Conservation (phyloP, 2,113 vertebrate genomes). For the Formicarius rufipectus region DNA sequence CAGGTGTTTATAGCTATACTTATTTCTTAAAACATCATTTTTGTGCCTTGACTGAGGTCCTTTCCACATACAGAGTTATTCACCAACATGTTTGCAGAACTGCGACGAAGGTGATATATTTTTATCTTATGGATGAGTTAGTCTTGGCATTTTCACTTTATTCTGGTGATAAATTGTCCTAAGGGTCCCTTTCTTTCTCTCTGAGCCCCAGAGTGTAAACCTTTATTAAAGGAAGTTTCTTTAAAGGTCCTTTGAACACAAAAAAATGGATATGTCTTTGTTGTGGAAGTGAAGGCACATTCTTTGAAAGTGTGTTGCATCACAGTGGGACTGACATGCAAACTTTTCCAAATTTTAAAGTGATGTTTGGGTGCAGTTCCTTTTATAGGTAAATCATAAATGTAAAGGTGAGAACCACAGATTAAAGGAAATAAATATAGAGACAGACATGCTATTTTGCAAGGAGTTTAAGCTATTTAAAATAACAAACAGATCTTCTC, state of each 20-base stretch:
- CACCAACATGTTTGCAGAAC: background rate
- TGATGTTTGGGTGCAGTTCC: background rate
- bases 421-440: slow-evolving; percentile 24
- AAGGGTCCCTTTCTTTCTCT: background rate
- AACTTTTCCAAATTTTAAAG: slow-evolving; percentile 10
- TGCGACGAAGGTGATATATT: background rate
- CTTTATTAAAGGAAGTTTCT: background rate
- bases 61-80: background rate
- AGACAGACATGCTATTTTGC: background rate
- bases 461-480: background rate
- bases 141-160: background rate
- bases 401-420: background rate
- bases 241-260: background rate
- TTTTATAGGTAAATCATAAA: slow-evolving; percentile 1
- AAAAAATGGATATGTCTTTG: background rate
- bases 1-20: background rate
- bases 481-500: slow-evolving; percentile 33
- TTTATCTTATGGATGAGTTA: background rate
- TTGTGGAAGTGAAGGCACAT: background rate
- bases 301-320: background rate
- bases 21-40: background rate
- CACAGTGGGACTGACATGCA: background rate
- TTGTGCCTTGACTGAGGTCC: background rate
- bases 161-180: background rate
- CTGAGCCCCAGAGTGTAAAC: background rate